Conservation (phyloP, 2,113 vertebrate genomes). For the Microtus pennsylvanicus region DNA sequence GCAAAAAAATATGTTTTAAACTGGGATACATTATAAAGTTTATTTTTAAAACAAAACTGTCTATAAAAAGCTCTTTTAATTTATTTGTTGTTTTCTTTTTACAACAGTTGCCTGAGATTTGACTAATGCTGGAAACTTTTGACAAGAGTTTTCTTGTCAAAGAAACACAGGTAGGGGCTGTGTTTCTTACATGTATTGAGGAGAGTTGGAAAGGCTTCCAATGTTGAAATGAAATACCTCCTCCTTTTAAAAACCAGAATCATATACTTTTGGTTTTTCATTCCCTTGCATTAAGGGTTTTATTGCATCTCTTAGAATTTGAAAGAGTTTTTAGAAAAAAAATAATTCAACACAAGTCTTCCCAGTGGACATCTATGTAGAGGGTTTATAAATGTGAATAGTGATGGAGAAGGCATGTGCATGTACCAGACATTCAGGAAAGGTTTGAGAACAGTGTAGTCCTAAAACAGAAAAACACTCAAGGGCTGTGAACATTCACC, state of each 20-base stretch:
- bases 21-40: neutral
- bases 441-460: neutral
- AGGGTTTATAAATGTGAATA: neutral
- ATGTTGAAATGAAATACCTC: neutral
- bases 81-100: neutral
- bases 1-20: neutral
- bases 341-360: slow-evolving; percentile 1
- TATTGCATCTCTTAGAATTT: neutral
- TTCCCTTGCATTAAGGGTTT: slow-evolving; percentile 4
- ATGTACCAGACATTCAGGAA: neutral
- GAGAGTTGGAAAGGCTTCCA: neutral
- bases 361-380: neutral
- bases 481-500: neutral
- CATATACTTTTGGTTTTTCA: neutral
- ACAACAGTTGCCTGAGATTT: neutral
- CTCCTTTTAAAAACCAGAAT: neutral
- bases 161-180: neutral
- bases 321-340: neutral
- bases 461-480: neutral
- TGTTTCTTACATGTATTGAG: neutral
- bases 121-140: neutral
- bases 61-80: neutral
- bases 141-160: neutral
- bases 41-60: neutral
- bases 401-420: neutral